Conservation (phyloP, 2,113 vertebrate species). For the Grammomys surdaster region DNA sequence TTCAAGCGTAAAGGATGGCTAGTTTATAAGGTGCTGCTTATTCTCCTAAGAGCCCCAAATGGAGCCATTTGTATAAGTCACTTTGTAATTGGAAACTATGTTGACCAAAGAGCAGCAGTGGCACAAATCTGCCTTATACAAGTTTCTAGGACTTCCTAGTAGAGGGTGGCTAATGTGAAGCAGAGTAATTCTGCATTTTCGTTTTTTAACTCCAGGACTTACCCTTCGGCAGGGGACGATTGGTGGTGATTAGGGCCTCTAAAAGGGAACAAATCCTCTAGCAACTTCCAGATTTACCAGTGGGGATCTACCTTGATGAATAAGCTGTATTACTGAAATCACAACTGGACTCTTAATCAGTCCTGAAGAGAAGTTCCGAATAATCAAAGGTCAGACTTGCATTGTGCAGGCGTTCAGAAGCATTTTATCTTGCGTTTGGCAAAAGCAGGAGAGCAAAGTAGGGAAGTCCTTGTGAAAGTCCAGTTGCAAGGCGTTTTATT, state of each 20-base stretch:
- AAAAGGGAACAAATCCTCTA: background rate
- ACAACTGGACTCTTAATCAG: slow-evolving; percentile 1
- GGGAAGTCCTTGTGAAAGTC: background rate
- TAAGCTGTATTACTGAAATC: slow-evolving; percentile 50
- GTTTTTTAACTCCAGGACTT: slow-evolving; percentile 13
- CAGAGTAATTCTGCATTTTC: background rate
- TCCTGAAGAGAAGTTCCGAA: slow-evolving; percentile 55
- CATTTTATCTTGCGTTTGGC: slow-evolving; percentile 61
- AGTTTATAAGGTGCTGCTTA: background rate
- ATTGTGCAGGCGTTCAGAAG: slow-evolving; percentile 55
- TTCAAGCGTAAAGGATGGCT: slow-evolving; percentile 1
- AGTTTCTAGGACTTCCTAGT: background rate
- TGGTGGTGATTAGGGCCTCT: slow-evolving; percentile 52
- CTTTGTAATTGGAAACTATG: background rate
- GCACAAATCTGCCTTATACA: background rate
- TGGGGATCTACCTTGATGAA: slow-evolving; percentile 57
- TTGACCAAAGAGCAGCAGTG: background rate
- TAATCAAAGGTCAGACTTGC: slow-evolving; percentile 48
- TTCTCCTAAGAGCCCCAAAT: background rate
- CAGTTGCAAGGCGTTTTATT: slow-evolving; percentile 34
- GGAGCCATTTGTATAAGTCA: background rate
- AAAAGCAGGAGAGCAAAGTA: slow-evolving; percentile 42
- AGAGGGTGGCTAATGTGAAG: background rate
- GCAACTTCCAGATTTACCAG: slow-evolving; percentile 52
- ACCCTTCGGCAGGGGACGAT: slow-evolving; percentile 9